These are phyloP conservation scores for Phragmatobia fuliginosa DNA, from an alignment of 2,888 invertebrate species.

Conservation along the genomic window DNA sequence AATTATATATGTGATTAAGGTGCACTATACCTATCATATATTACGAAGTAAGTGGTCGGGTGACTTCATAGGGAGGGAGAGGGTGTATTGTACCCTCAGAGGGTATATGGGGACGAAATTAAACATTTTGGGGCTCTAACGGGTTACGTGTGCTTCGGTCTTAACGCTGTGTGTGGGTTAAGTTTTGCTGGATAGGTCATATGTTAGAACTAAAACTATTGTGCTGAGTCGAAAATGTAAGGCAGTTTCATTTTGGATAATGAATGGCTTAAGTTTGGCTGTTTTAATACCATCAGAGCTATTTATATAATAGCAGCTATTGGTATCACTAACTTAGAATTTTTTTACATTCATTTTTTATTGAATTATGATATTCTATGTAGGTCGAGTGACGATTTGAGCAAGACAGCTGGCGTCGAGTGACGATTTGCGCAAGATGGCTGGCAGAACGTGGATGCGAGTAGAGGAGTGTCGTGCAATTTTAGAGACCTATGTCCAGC, in stretches of 20 bases:
- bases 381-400: no score
- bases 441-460: no score
- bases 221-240: neutral
- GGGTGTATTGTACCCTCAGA: slow-evolving; percentile 53
- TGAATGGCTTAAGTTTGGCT: neutral
- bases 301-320: neutral
- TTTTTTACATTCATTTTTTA: no score
- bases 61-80: slow-evolving; percentile 56
- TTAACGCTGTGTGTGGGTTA: slow-evolving; percentile 60
- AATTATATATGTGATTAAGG: slow-evolving; percentile 85
- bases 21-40: slow-evolving; percentile 82
- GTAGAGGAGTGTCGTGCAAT: no score
- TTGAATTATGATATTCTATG: no score
- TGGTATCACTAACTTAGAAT: no score
- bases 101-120: slow-evolving; percentile 75
- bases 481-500: no score
- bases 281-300: neutral
- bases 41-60: slow-evolving; percentile 77
- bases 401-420: no score
- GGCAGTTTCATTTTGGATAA: neutral
- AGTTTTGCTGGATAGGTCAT: slow-evolving; percentile 57
- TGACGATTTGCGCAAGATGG: no score
- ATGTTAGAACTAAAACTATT: slow-evolving; percentile 10
- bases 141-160: slow-evolving; percentile 79
- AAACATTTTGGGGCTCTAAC: slow-evolving; percentile 83